Evolutionary conservation across 2,113 vertebrate species (phyloP), one percentile per base, ranked within the genome.

Genomic region (Microtus oregoni): DNA sequence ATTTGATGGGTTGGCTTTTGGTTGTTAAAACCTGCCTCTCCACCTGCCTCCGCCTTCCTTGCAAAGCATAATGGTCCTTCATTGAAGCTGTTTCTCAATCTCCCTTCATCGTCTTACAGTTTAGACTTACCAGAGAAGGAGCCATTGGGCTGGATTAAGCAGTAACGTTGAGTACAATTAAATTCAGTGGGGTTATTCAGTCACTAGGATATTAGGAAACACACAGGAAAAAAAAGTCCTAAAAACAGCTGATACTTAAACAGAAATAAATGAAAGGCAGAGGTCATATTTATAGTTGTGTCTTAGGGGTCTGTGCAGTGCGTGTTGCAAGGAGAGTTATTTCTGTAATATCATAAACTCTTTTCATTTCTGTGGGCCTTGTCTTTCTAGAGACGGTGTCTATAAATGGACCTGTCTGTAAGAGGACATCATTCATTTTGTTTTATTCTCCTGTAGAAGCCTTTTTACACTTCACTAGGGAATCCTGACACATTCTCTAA

Each of bases 1-100:
- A 96, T 98, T 98, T 98, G 98, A 98, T 93, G 97, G 97, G 97
- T 97, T 98, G 96, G 96, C 94, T 98, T 98, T 98, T 97, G 96
- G 98, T 92, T 96, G 97, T 97, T 97, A 98, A 97, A 95, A 96
- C 70, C 94, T 98, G 98, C 97, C 98, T 96, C 82, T 97, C 85
- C 94, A 89, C 98, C 89, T 96, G 92, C 94, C 94, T 77, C 68
- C 35, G 44, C 85, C 95, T 95, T 94, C 90, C 90, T 95, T 94
- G 92, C 65, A 82, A 86, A 82, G 86, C 90, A 32, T 55, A 77
- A 50, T 89, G 86, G 47, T 88, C 41, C 85, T 86, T 68, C 52
- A n/a, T 19, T 87, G 90, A 95, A 95, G 93, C 79, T 97, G 73
- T 94, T 79, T 97, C 96, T 41, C 67, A 94, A 61, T 72, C 20